Conservation (phyloP, 1,140 invertebrate genomes). For the Coptotermes formosanus region DNA sequence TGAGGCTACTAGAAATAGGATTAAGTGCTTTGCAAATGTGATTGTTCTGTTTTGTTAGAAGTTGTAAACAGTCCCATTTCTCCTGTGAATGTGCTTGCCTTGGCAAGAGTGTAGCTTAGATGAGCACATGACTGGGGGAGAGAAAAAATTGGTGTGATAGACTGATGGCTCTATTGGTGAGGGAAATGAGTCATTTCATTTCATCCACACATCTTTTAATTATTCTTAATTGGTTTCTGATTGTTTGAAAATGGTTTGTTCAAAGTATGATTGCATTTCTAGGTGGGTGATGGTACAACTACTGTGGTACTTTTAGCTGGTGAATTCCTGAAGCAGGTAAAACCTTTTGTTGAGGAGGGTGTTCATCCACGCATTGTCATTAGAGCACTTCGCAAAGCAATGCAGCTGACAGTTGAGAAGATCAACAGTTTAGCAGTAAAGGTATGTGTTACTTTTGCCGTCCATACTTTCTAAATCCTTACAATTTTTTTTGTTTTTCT, state of each 20-base stretch:
- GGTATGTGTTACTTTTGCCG: constrained; percentile 44
- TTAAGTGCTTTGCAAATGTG: too few species aligned
- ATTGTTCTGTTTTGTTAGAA: too few species aligned
- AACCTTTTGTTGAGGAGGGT: constrained; percentile 94
- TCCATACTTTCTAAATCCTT: too few species aligned
- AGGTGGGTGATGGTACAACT: constrained; percentile 98
- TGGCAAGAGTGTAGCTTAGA: neutral
- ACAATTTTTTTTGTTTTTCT: too few species aligned
- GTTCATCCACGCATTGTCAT: constrained; percentile 95
- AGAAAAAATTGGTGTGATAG: neutral
- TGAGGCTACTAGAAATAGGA: too few species aligned
- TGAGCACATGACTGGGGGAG: neutral
- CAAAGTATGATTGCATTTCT: constrained; percentile 36
- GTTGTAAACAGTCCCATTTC: neutral
- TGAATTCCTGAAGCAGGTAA: constrained; percentile 93
- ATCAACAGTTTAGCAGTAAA: constrained; percentile 84
- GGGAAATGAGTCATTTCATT: neutral
- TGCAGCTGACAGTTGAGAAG: constrained; percentile 76
- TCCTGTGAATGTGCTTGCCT: neutral
- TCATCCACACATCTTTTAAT: neutral
- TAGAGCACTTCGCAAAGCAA: constrained; percentile 78
- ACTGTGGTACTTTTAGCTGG: constrained; percentile 93
- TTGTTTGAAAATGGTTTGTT: neutral
- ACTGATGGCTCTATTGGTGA: neutral
- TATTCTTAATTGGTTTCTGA: too few species aligned